phyloP scores from a whole-genome alignment of 2,797 vertebrate genomes.

The Austrolebias charrua region DNA sequence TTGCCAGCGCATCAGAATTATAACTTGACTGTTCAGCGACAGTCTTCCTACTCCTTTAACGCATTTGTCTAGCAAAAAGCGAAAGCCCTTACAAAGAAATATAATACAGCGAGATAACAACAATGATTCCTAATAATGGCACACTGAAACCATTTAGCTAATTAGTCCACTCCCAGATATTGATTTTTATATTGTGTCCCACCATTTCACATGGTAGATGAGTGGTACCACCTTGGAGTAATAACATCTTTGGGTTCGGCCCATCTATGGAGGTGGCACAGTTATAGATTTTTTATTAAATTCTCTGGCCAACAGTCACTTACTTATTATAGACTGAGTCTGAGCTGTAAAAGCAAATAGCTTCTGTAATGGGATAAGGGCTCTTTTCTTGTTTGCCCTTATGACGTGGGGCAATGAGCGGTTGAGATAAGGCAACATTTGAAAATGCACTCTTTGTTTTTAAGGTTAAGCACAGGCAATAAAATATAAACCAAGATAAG shows the following conservation, averaged over 20 bases:
- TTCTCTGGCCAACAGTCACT: constrained; percentile 67
- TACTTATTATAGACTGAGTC: constrained; percentile 65
- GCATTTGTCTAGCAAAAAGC: neutral
- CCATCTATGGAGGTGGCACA: constrained; percentile 52
- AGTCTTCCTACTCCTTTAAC: neutral
- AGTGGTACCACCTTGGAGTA: constrained; percentile 63
- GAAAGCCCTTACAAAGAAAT: constrained; percentile 21
- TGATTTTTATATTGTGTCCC: constrained; percentile 57
- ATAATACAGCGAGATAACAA: constrained; percentile 20
- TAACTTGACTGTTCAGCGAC: neutral
- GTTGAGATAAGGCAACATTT: constrained; percentile 40
- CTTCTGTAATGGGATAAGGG: constrained; percentile 61
- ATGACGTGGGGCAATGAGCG: constrained; percentile 25
- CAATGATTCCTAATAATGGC: constrained; percentile 23
- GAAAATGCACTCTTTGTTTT: constrained; percentile 31
- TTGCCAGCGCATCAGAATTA: constrained; percentile 5
- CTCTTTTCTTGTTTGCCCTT: constrained; percentile 28
- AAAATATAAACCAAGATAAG: constrained; percentile 29
- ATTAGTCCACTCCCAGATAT: constrained; percentile 56
- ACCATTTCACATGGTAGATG: constrained; percentile 51
- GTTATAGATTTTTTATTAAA: constrained; percentile 74
- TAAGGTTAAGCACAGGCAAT: constrained; percentile 29
- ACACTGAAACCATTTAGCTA: constrained; percentile 40
- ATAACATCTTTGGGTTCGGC: constrained; percentile 67
- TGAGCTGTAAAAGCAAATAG: constrained; percentile 69